Conservation (phyloP, 64 coral and sea anemone genomes). For the Actinia tenebrosa region DNA sequence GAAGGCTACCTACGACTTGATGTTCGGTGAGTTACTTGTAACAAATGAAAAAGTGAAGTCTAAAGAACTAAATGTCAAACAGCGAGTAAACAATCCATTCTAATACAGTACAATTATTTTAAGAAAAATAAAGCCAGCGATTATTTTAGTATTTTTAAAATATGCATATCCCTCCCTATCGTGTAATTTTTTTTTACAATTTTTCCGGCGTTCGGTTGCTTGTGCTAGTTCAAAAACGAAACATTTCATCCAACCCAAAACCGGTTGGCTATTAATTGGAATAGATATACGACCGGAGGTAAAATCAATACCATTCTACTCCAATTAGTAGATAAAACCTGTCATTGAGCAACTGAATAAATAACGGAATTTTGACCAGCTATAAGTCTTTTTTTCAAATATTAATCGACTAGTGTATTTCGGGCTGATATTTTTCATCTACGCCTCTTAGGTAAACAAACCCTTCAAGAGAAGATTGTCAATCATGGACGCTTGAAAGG, state of each 20-base stretch:
- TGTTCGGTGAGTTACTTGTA: too few species aligned
- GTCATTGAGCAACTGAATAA: background rate
- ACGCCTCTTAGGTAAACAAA: background rate
- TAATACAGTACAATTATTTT: background rate
- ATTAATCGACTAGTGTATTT: background rate
- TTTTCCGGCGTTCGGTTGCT: background rate
- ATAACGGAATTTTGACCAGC: background rate
- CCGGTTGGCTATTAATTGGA: background rate
- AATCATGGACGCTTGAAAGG: background rate
- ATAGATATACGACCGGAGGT: background rate
- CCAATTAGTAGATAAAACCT: conserved; percentile 17
- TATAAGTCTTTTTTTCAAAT: background rate
- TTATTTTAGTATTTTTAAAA: background rate
- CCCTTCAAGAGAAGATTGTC: background rate
- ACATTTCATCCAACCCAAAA: background rate
- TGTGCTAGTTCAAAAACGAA: background rate
- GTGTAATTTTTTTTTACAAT: background rate
- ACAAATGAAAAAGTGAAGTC: too few species aligned
- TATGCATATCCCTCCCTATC: background rate
- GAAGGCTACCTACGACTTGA: background rate
- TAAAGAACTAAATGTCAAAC: background rate
- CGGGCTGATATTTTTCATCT: background rate
- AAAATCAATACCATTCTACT: background rate
- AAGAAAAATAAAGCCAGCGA: background rate
- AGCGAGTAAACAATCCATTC: too few species aligned